Conservation (phyloP, 2,113 vertebrate genomes). For the Catharus minimus region DNA sequence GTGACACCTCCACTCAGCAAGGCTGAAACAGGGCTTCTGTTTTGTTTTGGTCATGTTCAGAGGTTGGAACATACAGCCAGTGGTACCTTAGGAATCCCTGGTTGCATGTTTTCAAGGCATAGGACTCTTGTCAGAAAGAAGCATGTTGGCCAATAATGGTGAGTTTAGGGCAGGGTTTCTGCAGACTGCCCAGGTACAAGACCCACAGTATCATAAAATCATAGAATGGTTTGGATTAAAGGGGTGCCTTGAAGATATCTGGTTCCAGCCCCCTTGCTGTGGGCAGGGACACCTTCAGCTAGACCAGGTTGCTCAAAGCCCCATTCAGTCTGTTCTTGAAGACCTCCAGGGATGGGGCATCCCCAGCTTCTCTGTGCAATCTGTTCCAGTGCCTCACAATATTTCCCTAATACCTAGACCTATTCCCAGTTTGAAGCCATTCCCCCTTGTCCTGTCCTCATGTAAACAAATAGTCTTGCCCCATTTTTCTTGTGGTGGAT, state of each 20-base stretch:
- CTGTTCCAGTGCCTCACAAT: not conserved
- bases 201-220: not conserved
- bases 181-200: not conserved
- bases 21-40: not conserved
- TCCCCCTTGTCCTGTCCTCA: not conserved
- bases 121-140: not conserved
- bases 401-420: not conserved
- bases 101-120: not conserved
- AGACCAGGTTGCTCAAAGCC: not conserved
- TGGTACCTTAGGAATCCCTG: not conserved
- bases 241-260: not conserved
- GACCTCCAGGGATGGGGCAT: not conserved
- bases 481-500: not conserved
- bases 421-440: not conserved
- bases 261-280: not conserved
- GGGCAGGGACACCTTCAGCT: not conserved
- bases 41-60: not conserved
- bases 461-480: not conserved
- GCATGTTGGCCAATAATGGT: not conserved
- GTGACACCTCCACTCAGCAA: not conserved
- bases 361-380: not conserved
- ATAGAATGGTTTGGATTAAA: not conserved
- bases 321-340: not conserved
- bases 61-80: not conserved
- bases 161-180: not conserved